phyloP scores from a whole-genome alignment of 2,888 invertebrate species.

The Germaria angustata region DNA sequence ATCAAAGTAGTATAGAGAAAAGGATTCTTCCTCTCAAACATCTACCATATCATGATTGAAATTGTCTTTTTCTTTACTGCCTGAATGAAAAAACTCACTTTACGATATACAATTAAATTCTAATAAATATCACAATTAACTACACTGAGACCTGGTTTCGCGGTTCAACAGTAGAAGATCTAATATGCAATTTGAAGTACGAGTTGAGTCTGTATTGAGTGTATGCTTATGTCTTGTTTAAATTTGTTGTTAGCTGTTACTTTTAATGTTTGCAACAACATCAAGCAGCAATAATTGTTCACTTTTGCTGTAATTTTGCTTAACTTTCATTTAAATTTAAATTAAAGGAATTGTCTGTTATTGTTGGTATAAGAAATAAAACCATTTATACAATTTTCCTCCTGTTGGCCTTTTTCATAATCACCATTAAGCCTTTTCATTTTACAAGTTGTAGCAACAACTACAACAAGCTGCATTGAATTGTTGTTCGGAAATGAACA shows the following conservation, averaged over 20 bases:
- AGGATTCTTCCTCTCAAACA: conserved; percentile 13
- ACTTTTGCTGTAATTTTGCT: conserved; percentile 20
- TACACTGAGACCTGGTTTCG: conserved; percentile 14
- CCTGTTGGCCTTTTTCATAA: neutral
- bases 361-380: neutral
- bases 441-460: neutral
- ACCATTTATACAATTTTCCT: neutral
- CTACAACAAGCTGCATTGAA: neutral
- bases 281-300: conserved; percentile 26
- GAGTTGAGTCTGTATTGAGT: neutral
- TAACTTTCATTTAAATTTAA: conserved; percentile 59
- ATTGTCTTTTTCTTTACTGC: conserved; percentile 23
- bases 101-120: conserved; percentile 48
- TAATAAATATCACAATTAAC: conserved; percentile 49
- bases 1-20: neutral
- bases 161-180: neutral
- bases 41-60: conserved; percentile 41
- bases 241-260: conserved; percentile 42
- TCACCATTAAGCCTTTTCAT: neutral
- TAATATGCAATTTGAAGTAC: neutral
- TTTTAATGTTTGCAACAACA: conserved; percentile 18
- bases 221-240: neutral
- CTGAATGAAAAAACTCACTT: neutral
- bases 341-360: conserved; percentile 40
- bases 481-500: too few species aligned